Conservation (phyloP, 2,888 invertebrate genomes). For the Monopis laevigella region DNA sequence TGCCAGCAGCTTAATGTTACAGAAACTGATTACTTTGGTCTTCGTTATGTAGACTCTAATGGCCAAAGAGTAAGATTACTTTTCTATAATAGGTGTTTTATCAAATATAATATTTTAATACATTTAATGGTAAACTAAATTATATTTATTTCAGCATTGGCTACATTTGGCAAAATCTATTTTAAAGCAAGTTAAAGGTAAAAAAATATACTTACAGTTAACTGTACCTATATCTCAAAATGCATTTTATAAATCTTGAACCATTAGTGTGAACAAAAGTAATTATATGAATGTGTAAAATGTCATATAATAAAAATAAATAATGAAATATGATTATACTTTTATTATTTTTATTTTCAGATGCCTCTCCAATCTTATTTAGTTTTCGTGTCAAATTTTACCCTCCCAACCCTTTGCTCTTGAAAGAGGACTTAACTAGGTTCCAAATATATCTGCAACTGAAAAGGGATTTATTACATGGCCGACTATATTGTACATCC, state of each 20-base stretch:
- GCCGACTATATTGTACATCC: slow-evolving; percentile 90
- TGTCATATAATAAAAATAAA: not conserved
- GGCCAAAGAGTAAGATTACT: slow-evolving; percentile 82
- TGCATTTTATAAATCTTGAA: too few species aligned
- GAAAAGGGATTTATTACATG: slow-evolving; percentile 93
- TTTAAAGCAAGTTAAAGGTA: slow-evolving; percentile 92
- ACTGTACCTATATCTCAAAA: too few species aligned
- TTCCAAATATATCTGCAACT: slow-evolving; percentile 95
- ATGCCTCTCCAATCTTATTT: slow-evolving; percentile 90
- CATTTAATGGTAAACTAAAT: too few species aligned
- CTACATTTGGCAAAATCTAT: slow-evolving; percentile 90
- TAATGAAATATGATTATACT: not conserved
- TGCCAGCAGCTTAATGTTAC: slow-evolving; percentile 90
- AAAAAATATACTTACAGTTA: too few species aligned
- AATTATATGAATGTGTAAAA: too few species aligned
- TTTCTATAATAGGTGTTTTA: not conserved
- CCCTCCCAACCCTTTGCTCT: slow-evolving; percentile 91
- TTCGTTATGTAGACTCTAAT: slow-evolving; percentile 88
- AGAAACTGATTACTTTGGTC: slow-evolving; percentile 94
- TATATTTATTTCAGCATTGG: slow-evolving; percentile 82
- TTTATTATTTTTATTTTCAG: slow-evolving; percentile 54
- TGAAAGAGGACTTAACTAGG: slow-evolving; percentile 94
- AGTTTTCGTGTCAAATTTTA: slow-evolving; percentile 98
- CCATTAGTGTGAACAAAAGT: too few species aligned
- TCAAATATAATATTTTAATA: not conserved